These are phyloP conservation scores for Saguinus midas DNA, from an alignment of 2,113 vertebrate species.

Conservation along the genomic window DNA sequence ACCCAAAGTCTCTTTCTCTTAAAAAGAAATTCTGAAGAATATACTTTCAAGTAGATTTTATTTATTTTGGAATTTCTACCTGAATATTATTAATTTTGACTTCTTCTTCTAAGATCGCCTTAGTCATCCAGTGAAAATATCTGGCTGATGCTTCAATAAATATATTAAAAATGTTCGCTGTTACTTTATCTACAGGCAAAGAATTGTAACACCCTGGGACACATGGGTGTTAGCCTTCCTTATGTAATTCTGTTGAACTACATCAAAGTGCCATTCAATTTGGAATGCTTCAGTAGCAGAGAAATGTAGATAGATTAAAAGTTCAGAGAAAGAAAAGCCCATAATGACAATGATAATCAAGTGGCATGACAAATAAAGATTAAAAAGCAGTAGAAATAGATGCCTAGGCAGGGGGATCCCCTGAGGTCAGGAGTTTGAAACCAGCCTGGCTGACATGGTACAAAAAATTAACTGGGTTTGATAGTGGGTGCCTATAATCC, in stretches of 20 bases:
- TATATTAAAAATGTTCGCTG: constrained; percentile 30
- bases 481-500: too few species aligned
- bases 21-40: neutral
- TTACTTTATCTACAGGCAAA: constrained; percentile 64
- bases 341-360: constrained; percentile 22
- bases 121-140: constrained; percentile 54
- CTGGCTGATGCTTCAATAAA: constrained; percentile 59
- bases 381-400: neutral
- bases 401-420: too few species aligned
- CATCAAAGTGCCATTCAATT: constrained; percentile 51
- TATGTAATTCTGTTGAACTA: constrained; percentile 57
- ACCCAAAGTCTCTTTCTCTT: neutral
- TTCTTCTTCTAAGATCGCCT: constrained; percentile 35
- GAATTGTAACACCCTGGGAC: constrained; percentile 18
- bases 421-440: too few species aligned
- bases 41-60: neutral
- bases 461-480: too few species aligned
- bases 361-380: neutral
- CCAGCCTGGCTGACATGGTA: too few species aligned
- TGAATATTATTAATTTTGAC: constrained; percentile 60
- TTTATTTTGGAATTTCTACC: neutral
- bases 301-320: constrained; percentile 51
- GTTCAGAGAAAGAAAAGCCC: constrained; percentile 25
- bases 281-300: constrained; percentile 28
- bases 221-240: neutral